These are phyloP conservation scores for Cylas formicarius DNA, from an alignment of 1,140 invertebrate genomes.

Conservation along the genomic window DNA sequence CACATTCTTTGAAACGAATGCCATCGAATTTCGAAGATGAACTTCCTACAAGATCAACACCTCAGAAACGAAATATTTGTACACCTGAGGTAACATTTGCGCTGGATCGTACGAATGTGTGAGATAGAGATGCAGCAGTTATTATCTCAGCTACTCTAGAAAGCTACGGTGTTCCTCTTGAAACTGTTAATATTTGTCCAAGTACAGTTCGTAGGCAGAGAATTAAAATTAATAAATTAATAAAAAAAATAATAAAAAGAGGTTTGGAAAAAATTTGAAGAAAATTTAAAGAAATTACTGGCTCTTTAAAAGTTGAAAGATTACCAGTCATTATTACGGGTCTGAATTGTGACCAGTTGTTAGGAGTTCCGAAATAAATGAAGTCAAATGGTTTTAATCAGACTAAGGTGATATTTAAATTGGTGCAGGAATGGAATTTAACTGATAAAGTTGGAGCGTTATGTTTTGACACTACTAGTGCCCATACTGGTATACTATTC, in stretches of 20 bases:
- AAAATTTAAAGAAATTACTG: conserved; percentile 6
- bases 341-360: conserved; percentile 2
- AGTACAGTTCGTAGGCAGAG: too few relatives aligned
- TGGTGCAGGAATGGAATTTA: conserved; percentile 1
- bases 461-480: neutral
- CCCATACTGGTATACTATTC: neutral
- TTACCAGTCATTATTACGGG: neutral
- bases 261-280: too few relatives aligned
- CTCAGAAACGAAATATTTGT: too few relatives aligned
- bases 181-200: too few relatives aligned
- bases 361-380: conserved; percentile 1
- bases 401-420: neutral
- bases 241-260: too few relatives aligned
- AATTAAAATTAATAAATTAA: too few relatives aligned
- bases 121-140: too few relatives aligned
- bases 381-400: conserved; percentile 1
- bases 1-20: conserved; percentile 1
- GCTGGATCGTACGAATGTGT: too few relatives aligned
- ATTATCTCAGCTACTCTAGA: too few relatives aligned
- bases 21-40: neutral
- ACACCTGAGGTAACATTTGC: too few relatives aligned
- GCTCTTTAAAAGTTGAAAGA: neutral
- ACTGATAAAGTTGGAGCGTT: neutral
- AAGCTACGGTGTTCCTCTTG: too few relatives aligned
- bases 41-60: too few relatives aligned